Evolutionary conservation across 2,797 vertebrate genomes (phyloP).

Genomic region (Oryzias sinensis): DNA sequence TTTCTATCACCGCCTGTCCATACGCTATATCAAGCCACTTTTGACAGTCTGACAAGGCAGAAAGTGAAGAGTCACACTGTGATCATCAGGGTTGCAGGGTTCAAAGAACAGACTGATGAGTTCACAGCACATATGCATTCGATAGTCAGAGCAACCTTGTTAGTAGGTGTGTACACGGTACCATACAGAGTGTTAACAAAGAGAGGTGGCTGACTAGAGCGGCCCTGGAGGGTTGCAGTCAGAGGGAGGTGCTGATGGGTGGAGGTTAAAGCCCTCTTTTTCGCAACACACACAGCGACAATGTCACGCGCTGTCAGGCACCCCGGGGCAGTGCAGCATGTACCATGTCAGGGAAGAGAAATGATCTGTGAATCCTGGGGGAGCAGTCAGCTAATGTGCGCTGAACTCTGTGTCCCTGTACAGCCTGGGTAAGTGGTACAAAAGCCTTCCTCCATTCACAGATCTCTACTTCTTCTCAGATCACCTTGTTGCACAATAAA

Average conservation of each 20-base stretch:
- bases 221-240: conserved; percentile 37
- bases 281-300: conserved; percentile 22
- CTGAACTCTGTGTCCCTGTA: conserved; percentile 65
- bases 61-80: conserved; percentile 10
- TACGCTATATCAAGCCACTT: conserved; percentile 5
- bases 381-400: conserved; percentile 71
- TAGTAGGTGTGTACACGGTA: conserved; percentile 22
- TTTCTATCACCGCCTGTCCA: no score
- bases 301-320: conserved; percentile 56
- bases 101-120: neutral
- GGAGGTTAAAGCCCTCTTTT: conserved; percentile 26
- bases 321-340: conserved; percentile 62
- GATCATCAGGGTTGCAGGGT: neutral
- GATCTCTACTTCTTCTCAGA: conserved; percentile 20
- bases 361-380: conserved; percentile 75
- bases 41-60: conserved; percentile 2
- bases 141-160: conserved; percentile 15
- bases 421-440: conserved; percentile 67
- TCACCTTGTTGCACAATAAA: conserved; percentile 17
- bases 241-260: conserved; percentile 53
- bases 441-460: conserved; percentile 38
- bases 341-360: conserved; percentile 75
- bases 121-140: neutral
- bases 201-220: conserved; percentile 24
- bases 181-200: conserved; percentile 36